A percentile compares a stretch with the other conserved stretches of the same genome.
Evolutionary conservation across 2,113 vertebrate species (phyloP).

Genomic region (Tonatia bakeri): DNA sequence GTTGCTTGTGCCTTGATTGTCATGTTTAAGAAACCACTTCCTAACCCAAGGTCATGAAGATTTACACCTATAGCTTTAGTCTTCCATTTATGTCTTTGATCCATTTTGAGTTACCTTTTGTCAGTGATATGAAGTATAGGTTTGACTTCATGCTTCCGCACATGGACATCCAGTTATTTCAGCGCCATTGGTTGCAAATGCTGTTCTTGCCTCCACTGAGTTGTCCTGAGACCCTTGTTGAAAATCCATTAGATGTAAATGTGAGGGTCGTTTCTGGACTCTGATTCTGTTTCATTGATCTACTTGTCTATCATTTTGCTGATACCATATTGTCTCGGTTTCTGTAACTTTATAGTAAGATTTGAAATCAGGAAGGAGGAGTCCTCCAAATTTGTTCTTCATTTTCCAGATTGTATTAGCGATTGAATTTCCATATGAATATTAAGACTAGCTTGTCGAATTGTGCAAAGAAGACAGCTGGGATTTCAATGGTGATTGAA

Average conservation of each 20-base stretch:
- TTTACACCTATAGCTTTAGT: not conserved
- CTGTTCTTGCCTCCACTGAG: not conserved
- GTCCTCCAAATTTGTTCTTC: not conserved
- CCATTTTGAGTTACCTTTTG: not conserved
- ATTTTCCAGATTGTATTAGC: not conserved
- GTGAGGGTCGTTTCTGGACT: not conserved
- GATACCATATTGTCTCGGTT: not conserved
- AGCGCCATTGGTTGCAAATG: not conserved
- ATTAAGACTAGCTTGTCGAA: not conserved
- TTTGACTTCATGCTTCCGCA: not conserved
- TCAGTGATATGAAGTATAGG: not conserved
- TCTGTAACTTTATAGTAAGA: not conserved
- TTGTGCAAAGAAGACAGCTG: not conserved
- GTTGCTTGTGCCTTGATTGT: not conserved
- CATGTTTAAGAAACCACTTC: not conserved
- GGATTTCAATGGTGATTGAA: not conserved
- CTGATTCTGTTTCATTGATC: not conserved
- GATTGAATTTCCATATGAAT: not conserved
- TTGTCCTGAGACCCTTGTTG: not conserved
- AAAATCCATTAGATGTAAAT: not conserved
- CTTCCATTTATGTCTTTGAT: not conserved
- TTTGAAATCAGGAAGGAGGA: not conserved
- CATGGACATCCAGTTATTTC: not conserved
- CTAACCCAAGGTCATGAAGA: not conserved
- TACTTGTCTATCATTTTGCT: not conserved